A percentile compares a stretch with the other conserved stretches of the same genome.
Conservation (phyloP, 2,113 vertebrate species). For the Rhabdomys dilectus region DNA sequence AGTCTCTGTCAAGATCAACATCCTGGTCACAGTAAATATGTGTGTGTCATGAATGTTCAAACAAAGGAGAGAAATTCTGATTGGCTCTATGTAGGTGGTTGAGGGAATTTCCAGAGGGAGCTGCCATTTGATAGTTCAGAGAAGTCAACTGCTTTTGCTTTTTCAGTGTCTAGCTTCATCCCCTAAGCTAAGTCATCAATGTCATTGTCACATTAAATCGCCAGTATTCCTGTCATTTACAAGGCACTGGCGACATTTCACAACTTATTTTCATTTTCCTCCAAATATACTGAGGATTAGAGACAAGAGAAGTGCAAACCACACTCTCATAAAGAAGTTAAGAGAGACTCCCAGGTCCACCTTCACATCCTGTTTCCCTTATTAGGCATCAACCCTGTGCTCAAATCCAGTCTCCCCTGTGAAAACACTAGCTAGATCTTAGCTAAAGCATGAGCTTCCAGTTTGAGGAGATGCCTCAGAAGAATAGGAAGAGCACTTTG, state of each 20-base stretch:
- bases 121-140: conserved; percentile 22
- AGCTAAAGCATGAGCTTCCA: neutral
- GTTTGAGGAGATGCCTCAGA: neutral
- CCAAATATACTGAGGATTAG: neutral
- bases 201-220: neutral
- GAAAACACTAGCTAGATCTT: neutral
- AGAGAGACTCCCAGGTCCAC: neutral
- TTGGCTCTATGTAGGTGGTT: neutral
- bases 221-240: neutral
- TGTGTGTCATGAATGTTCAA: neutral
- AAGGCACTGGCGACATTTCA: conserved; percentile 25
- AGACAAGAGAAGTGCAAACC: neutral
- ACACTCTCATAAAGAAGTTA: neutral
- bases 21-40: neutral
- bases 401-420: neutral
- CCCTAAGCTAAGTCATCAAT: neutral
- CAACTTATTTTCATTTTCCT: neutral
- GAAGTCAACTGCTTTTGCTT: neutral
- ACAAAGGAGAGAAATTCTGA: neutral
- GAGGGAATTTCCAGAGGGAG: neutral
- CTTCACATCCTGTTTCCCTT: neutral
- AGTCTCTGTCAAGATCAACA: neutral
- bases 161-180: conserved; percentile 9
- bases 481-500: neutral
- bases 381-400: neutral